Evolutionary conservation across 1,140 invertebrate genomes (phyloP).

Genomic region (Parapsyche elsis): DNA sequence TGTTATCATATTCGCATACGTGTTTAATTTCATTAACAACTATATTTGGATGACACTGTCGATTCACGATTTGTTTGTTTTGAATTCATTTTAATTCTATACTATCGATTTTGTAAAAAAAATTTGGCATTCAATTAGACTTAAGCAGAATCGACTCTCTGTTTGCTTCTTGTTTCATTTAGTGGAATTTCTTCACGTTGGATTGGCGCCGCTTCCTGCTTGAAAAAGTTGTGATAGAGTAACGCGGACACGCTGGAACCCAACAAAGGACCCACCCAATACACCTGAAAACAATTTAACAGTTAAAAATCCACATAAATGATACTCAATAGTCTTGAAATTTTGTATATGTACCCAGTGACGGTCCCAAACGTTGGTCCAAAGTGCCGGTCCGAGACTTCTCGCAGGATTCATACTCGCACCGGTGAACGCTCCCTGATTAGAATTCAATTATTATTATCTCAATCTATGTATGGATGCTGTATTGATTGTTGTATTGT

Average conservation of each 20-base stretch:
- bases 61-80: no score
- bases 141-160: slow-evolving; percentile 18
- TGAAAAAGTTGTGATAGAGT: slow-evolving; percentile 71
- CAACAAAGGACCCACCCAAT: slow-evolving; percentile 77
- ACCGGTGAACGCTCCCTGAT: slow-evolving; percentile 78
- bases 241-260: slow-evolving; percentile 70
- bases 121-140: no score
- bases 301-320: not conserved
- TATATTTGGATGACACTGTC: no score
- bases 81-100: no score
- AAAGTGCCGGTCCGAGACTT: slow-evolving; percentile 79
- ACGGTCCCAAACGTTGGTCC: slow-evolving; percentile 73
- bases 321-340: not conserved
- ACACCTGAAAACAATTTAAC: slow-evolving; percentile 60
- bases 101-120: no score
- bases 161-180: slow-evolving; percentile 32
- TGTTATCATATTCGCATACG: no score
- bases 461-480: slow-evolving; percentile 44
- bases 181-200: slow-evolving; percentile 42
- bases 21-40: no score
- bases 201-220: not conserved
- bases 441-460: slow-evolving; percentile 32
- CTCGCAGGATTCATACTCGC: slow-evolving; percentile 86
- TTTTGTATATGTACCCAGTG: slow-evolving; percentile 74
- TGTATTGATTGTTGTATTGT: not conserved